These are phyloP conservation scores for Chrysoperla carnea DNA, from an alignment of 1,140 invertebrate species.

Conservation along the genomic window DNA sequence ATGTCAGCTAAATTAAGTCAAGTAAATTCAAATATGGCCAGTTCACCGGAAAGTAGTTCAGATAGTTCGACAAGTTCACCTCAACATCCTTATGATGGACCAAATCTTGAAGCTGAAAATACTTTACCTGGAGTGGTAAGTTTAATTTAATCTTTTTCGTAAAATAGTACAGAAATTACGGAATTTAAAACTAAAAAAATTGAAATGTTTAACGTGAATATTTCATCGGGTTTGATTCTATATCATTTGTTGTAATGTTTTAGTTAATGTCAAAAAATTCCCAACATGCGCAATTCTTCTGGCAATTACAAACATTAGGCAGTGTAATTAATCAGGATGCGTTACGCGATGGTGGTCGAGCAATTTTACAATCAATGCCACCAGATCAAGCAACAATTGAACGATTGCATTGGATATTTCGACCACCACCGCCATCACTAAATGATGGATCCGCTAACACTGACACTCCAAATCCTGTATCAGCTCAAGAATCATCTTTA, in stretches of 20 bases:
- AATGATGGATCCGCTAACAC: conserved; percentile 4
- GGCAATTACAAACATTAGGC: conserved; percentile 79
- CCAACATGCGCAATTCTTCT: conserved; percentile 72
- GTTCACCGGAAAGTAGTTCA: conserved; percentile 50
- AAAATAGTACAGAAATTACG: too few species aligned
- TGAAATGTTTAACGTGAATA: too few species aligned
- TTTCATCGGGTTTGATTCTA: conserved; percentile 1
- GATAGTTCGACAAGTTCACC: conserved; percentile 67
- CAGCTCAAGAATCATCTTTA: conserved; percentile 16
- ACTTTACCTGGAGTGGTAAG: conserved; percentile 79
- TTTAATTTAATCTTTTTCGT: conserved; percentile 9
- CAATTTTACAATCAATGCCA: conserved; percentile 77
- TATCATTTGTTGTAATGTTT: conserved; percentile 4
- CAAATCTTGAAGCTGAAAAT: conserved; percentile 71
- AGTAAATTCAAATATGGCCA: conserved; percentile 62
- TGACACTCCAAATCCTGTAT: conserved; percentile 16
- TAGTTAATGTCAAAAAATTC: conserved; percentile 49
- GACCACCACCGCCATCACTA: conserved; percentile 11
- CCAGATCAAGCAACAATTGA: conserved; percentile 61
- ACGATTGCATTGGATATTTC: conserved; percentile 38
- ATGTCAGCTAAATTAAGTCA: conserved; percentile 76
- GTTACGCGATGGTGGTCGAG: conserved; percentile 69
- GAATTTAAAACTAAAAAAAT: too few species aligned
- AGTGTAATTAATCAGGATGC: conserved; percentile 60
- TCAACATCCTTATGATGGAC: conserved; percentile 55